Evolutionary conservation across 2,888 invertebrate genomes (phyloP).

Genomic region (Masnerella sp.): DNA sequence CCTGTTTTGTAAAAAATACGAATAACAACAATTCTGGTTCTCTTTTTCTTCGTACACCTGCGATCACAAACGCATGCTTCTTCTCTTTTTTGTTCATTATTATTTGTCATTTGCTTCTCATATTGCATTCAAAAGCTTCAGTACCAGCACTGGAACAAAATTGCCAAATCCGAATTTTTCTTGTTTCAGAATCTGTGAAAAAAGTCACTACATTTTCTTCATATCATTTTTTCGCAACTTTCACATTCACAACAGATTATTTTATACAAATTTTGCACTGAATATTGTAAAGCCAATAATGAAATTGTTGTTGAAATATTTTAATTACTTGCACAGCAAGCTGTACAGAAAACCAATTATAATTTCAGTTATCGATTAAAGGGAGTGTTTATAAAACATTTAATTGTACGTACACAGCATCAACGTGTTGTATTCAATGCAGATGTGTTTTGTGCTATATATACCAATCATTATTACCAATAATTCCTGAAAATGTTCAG

Average conservation of each 20-base stretch:
- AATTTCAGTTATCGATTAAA: slow-evolving; percentile 34
- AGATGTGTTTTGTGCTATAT: slow-evolving; percentile 11
- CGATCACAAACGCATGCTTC: slow-evolving; percentile 51
- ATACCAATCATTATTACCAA: neutral
- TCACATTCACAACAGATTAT: too few relatives aligned
- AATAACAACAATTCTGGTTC: slow-evolving; percentile 34
- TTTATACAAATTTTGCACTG: too few relatives aligned
- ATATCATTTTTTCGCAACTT: too few relatives aligned
- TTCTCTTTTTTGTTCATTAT: slow-evolving; percentile 36
- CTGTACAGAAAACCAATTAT: slow-evolving; percentile 24
- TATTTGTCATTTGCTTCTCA: slow-evolving; percentile 38
- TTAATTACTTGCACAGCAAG: too few relatives aligned
- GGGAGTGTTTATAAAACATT: slow-evolving; percentile 15
- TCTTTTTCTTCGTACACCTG: slow-evolving; percentile 31
- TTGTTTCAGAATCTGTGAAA: too few relatives aligned
- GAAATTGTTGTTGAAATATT: too few relatives aligned
- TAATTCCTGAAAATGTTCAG: neutral
- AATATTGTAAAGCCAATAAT: too few relatives aligned
- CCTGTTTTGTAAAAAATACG: slow-evolving; percentile 29
- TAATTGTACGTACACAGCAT: slow-evolving; percentile 48
- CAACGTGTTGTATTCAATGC: slow-evolving; percentile 47
- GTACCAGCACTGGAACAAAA: slow-evolving; percentile 18
- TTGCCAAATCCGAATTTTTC: too few relatives aligned
- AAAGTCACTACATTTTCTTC: too few relatives aligned
- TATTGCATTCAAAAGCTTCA: slow-evolving; percentile 36